Evolutionary conservation across 2,113 vertebrate species (phyloP).

Genomic region (western clawed frog (Xenopus tropicalis)): UCB_Xtro_10.0 CM004450.2:60404001-60404500

Average conservation of each 20-base stretch:
- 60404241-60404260: background rate
- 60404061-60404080: too few relatives aligned
- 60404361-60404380: slow-evolving; percentile 23
- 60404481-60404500: slow-evolving; percentile 12
- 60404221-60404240: background rate
- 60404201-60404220: background rate
- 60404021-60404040: too few relatives aligned
- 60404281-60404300: too few relatives aligned
- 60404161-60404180: too few relatives aligned
- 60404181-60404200: too few relatives aligned
- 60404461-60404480: slow-evolving; percentile 31
- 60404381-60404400: slow-evolving; percentile 38
- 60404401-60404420: slow-evolving; percentile 38
- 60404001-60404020: too few relatives aligned
- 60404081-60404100: too few relatives aligned
- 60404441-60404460: slow-evolving; percentile 15
- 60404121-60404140: too few relatives aligned
- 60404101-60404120: too few relatives aligned
- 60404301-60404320: background rate
- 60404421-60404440: slow-evolving; percentile 31
- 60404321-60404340: slow-evolving; percentile 17
- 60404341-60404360: slow-evolving; percentile 26
- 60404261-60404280: slow-evolving; percentile 11
- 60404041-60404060: too few relatives aligned
- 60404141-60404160: too few relatives aligned